A percentile compares a stretch with the other conserved stretches of the same genome.
phyloP scores from a whole-genome alignment of 1,140 invertebrate species.

The Matsumurasca onukii region DNA sequence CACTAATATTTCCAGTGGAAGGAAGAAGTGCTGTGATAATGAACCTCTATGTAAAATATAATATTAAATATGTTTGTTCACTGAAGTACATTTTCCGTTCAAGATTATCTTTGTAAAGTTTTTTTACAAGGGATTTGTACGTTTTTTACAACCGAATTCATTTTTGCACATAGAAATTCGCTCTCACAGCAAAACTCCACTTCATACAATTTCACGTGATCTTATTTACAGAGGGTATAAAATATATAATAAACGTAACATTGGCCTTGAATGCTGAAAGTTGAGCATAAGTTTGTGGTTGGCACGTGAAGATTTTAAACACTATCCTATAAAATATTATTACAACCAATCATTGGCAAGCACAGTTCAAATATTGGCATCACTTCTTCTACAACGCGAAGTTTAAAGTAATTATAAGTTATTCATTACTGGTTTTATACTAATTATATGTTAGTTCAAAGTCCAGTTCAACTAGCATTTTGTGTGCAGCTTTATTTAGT shows the following conservation, averaged over 20 bases:
- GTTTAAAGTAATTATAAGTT: no score
- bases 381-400: no score
- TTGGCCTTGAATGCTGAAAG: background rate
- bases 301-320: background rate
- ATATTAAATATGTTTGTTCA: background rate
- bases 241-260: background rate
- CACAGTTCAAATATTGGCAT: background rate
- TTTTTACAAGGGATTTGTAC: background rate
- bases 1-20: no score
- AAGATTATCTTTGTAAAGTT: background rate
- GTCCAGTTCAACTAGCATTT: background rate
- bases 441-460: background rate
- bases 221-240: background rate
- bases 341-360: background rate
- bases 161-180: background rate
- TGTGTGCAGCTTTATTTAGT: no score
- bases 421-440: background rate
- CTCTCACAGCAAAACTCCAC: background rate
- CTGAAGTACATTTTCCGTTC: background rate
- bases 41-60: background rate
- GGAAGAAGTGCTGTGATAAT: no score
- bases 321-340: background rate
- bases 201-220: no score
- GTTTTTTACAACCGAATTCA: background rate
- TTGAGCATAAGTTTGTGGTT: constrained; percentile 1